Conservation (phyloP, 2,797 vertebrate genomes). For the Chloroceryle amazona region DNA sequence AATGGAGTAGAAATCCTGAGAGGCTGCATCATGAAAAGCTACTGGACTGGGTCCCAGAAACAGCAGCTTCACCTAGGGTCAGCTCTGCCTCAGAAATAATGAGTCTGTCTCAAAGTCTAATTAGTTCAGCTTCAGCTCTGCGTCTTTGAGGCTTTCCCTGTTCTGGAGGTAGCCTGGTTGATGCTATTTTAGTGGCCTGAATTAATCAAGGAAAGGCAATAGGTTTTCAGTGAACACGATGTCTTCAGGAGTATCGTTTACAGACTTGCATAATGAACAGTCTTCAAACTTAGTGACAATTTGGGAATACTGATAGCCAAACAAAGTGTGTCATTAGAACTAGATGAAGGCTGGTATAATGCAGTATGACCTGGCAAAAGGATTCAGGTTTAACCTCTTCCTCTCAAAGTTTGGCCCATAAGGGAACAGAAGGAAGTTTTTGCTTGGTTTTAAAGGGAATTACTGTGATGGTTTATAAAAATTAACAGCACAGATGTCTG, state of each 20-base stretch:
- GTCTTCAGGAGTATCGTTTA: background rate
- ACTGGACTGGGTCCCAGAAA: background rate
- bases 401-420: background rate
- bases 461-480: background rate
- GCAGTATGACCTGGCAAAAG: background rate
- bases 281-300: background rate
- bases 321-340: background rate
- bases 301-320: background rate
- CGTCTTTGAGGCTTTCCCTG: background rate
- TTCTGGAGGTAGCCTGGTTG: background rate
- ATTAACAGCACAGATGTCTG: slow-evolving; percentile 50
- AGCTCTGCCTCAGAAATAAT: slow-evolving; percentile 33
- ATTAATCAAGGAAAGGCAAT: background rate
- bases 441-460: background rate
- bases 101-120: slow-evolving; percentile 30
- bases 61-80: background rate
- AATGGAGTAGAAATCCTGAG: background rate
- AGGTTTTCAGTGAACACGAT: background rate
- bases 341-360: background rate
- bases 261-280: background rate
- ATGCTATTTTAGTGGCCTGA: background rate
- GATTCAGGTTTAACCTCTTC: background rate
- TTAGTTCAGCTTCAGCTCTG: slow-evolving; percentile 22
- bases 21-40: background rate
- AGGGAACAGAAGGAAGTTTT: background rate